Conservation (phyloP, 2,888 invertebrate species). For the Tinea semifulvella region DNA sequence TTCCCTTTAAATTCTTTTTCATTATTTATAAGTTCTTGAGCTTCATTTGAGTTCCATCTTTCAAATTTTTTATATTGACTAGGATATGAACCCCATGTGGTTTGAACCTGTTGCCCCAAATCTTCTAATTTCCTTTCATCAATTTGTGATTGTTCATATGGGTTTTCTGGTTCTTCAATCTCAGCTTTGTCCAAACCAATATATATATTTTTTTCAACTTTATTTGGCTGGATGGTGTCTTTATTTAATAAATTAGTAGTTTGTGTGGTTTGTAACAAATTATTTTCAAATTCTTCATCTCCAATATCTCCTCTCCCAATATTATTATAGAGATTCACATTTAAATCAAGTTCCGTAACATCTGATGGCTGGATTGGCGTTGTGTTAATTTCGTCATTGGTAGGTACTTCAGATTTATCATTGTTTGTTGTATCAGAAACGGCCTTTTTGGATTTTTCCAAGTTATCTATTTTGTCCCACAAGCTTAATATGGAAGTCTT, state of each 20-base stretch:
- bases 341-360: neutral
- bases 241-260: no score
- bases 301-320: constrained; percentile 35
- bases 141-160: no score
- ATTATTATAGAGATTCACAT: constrained; percentile 19
- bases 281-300: constrained; percentile 24
- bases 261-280: neutral
- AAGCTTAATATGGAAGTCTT: constrained; percentile 19
- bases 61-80: no score
- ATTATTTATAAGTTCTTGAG: constrained; percentile 17
- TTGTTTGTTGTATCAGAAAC: constrained; percentile 1
- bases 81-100: no score
- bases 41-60: constrained; percentile 16
- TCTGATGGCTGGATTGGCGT: neutral
- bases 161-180: neutral
- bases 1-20: constrained; percentile 22
- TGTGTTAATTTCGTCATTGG: neutral
- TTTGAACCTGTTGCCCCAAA: no score
- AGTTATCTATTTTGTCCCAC: constrained; percentile 22
- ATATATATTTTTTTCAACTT: neutral
- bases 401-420: neutral
- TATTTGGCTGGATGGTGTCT: neutral
- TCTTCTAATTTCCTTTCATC: no score
- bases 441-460: constrained; percentile 12
- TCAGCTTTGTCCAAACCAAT: neutral